Conservation (phyloP, 2,888 invertebrate genomes). For the Rhimphoctona megacephalus region DNA sequence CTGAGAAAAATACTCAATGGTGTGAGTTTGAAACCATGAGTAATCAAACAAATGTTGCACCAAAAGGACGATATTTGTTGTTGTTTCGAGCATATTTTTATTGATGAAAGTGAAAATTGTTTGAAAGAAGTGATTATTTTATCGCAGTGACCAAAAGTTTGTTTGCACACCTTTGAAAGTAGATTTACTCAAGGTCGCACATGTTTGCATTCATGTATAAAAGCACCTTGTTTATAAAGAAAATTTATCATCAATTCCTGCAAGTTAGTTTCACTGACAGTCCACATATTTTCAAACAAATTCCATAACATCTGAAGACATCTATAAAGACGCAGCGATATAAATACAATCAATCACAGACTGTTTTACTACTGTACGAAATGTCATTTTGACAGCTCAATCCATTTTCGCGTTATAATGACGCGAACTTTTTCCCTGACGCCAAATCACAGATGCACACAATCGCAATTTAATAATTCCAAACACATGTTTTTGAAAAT, state of each 20-base stretch:
- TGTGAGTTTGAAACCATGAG: neutral
- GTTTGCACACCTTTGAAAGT: neutral
- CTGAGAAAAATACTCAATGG: neutral
- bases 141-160: neutral
- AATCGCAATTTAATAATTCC: neutral
- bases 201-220: neutral
- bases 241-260: neutral
- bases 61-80: neutral
- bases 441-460: neutral
- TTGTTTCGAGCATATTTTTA: neutral
- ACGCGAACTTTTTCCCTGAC: neutral
- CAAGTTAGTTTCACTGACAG: neutral
- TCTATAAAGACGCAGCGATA: neutral
- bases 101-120: neutral
- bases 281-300: neutral
- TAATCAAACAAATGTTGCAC: neutral
- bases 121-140: neutral
- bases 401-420: neutral
- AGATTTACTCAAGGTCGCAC: neutral
- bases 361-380: neutral
- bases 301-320: neutral
- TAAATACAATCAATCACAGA: neutral
- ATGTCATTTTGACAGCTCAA: neutral
- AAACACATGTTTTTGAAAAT: neutral
- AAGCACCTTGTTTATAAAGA: neutral